Evolutionary conservation across 2,888 invertebrate genomes (phyloP), one percentile per base, ranked within the genome.

Genomic region (Clistopyga incitator): DNA sequence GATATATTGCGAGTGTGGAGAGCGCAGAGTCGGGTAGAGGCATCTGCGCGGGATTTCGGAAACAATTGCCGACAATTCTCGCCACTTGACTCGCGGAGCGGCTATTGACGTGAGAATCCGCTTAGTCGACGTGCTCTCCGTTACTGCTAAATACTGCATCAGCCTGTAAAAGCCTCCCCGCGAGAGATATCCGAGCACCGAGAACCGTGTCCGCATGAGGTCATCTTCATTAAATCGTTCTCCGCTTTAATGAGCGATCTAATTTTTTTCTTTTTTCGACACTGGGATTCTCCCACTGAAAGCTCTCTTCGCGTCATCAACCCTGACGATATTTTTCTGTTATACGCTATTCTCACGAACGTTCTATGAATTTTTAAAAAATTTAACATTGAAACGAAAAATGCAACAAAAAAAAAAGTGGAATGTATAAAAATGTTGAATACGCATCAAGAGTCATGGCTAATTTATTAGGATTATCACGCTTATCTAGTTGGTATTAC

Each of bases 201-300:
- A 88, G 64, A 64, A 75, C 20, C 75, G 90, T 87, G 90, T 90
- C 64, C 77, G 74, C 78, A 91, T 93, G 93, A 93, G 93, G 92
- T 93, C 93, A 93, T 93, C 93, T 92, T 93, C 92, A 91, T 93
- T 93, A 93, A 93, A 93, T 93, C 93, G 92, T 92, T 91, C 93
- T 89, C 89, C 88, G 89, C 92, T 78, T 91, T 92, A 92, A 93
- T 92, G 91, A 92, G 92, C 90, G 92, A 93, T 92, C 91, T 92
- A 90, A 90, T 92, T 92, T 92, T 91, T 90, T 90, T 59, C 8
- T 64, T 87, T 79, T 79, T 25, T 71, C 75, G 80, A 80, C 77
- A 81, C 84, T 68, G 80, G 80, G 83, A 84, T 80, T 84, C 80
- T 84, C 80, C 68, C 80, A 42, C 47, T 38, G 74, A 23, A 42